These are phyloP conservation scores for Druon quercuslanigerum DNA, from an alignment of 1,140 invertebrate species.

Conservation along the genomic window DNA sequence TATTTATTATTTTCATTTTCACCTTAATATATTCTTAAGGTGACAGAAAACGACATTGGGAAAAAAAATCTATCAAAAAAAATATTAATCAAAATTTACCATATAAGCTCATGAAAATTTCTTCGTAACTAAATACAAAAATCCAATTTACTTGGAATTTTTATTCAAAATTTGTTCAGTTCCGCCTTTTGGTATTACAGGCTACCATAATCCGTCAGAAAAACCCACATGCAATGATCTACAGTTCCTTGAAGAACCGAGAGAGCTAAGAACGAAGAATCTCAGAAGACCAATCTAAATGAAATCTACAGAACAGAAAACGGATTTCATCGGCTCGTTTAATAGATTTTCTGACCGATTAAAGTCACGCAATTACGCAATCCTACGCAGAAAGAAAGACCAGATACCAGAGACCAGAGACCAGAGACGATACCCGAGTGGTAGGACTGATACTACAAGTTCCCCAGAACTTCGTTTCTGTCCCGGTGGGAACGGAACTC, in stretches of 20 bases:
- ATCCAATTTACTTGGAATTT: too few species aligned
- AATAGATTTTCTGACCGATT: constrained; percentile 58
- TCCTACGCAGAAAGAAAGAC: constrained; percentile 38
- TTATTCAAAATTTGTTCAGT: too few species aligned
- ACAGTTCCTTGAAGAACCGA: neutral
- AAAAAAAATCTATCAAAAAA: too few species aligned
- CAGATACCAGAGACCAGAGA: constrained; percentile 12
- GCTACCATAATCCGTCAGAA: too few species aligned
- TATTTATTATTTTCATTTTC: too few species aligned
- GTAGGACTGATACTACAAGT: constrained; percentile 16
- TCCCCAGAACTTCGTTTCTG: constrained; percentile 40
- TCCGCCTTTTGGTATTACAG: too few species aligned
- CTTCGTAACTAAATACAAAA: too few species aligned
- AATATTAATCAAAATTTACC: too few species aligned
- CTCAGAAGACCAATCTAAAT: constrained; percentile 54
- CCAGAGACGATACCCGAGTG: neutral
- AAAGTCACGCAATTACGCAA: constrained; percentile 63
- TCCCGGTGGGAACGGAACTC: constrained; percentile 52
- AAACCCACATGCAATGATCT: too few species aligned
- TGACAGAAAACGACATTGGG: too few species aligned
- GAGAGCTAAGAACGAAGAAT: constrained; percentile 3
- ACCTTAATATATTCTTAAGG: too few species aligned
- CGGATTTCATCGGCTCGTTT: constrained; percentile 36
- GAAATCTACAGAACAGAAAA: constrained; percentile 56
- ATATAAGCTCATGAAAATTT: too few species aligned